Base-by-base conservation (phyloP, 1,140 invertebrate genomes). In the Cylas formicarius region DNA sequence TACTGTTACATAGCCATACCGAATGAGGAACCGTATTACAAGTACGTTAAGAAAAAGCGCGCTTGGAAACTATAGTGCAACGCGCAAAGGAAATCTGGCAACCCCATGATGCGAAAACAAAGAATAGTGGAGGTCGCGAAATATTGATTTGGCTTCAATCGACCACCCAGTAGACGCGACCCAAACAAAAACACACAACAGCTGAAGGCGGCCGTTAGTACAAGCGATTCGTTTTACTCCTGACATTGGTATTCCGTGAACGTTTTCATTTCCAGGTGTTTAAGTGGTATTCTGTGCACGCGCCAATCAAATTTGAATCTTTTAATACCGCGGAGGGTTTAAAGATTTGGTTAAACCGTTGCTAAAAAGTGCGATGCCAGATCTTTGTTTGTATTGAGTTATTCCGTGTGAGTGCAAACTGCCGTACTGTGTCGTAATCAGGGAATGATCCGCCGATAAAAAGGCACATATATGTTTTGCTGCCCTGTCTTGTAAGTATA, bases 121-220 rank as follows among this genome's bases (percentile, higher is more conserved):
- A 31, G 28, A n/a, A n/a, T n/a, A 31, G 13, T 17, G 37, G 39
- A 42, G 39, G 39, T 42, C 39, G 39, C 28, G 18, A 11, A 17
- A 18, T 42, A 42, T 42, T 42, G 39, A 42, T 42, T 42, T 42
- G 28, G 19, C n/a, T 14, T 7, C 22, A 31, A 42, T 28, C 29
- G 39, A 21, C 18, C 39, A 42, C 39, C 39, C 34, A 20, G 19
- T 32, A n/a, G n/a, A n/a, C n/a, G 28, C 39, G 39, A 20, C 29
- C 34, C 39, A 42, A 41, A 41, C 39, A 29, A 41, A 20, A 42
- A 42, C 39, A 42, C 17, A 27, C 28, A 42, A 42, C 39, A 42
- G 39, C 39, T 42, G 39, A 42, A 42, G 39, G 24, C 22, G 19
- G 31, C 34, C 9, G 17, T 24, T 28, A 40, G 37, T 29, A 40